Conservation (phyloP, 2,888 invertebrate species). For the Pegoplata infirma region DNA sequence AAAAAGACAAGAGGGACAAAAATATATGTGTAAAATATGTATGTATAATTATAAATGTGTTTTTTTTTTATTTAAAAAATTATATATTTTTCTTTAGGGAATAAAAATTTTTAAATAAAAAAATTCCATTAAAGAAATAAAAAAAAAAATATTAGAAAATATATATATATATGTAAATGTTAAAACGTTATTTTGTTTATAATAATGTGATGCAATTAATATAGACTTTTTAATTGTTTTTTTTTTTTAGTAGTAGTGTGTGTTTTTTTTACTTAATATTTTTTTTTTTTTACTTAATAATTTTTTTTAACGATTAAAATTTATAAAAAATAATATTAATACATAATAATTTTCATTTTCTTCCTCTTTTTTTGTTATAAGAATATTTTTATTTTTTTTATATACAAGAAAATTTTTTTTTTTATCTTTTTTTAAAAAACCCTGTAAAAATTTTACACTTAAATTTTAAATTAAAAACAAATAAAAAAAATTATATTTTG, state of each 20-base stretch:
- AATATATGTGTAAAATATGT: not conserved
- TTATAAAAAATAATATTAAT: slow-evolving; percentile 49
- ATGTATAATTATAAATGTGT: not conserved
- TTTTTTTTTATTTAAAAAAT: slow-evolving; percentile 16
- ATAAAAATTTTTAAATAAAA: slow-evolving; percentile 70
- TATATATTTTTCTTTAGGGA: slow-evolving; percentile 73
- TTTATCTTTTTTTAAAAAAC: slow-evolving; percentile 39
- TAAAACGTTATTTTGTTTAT: slow-evolving; percentile 22
- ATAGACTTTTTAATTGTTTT: not conserved
- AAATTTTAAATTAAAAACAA: slow-evolving; percentile 49
- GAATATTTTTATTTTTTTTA: slow-evolving; percentile 32
- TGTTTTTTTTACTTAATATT: not conserved
- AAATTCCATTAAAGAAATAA: slow-evolving; percentile 70
- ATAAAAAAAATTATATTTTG: slow-evolving; percentile 33
- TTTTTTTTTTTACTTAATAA: too few species aligned
- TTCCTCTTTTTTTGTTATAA: too few species aligned
- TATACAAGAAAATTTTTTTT: slow-evolving; percentile 48
- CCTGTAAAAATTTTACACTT: slow-evolving; percentile 58
- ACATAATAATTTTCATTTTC: not conserved
- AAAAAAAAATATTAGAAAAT: too few species aligned
- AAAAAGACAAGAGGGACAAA: slow-evolving; percentile 28
- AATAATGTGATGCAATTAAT: not conserved
- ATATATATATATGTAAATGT: too few species aligned
- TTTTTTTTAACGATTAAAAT: slow-evolving; percentile 25
- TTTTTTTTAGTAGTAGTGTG: not conserved